A percentile compares a stretch with the other conserved stretches of the same genome.
These are phyloP conservation scores for Tenrec ecaudatus DNA, from an alignment of 2,113 vertebrate species.

Conservation along the genomic window DNA sequence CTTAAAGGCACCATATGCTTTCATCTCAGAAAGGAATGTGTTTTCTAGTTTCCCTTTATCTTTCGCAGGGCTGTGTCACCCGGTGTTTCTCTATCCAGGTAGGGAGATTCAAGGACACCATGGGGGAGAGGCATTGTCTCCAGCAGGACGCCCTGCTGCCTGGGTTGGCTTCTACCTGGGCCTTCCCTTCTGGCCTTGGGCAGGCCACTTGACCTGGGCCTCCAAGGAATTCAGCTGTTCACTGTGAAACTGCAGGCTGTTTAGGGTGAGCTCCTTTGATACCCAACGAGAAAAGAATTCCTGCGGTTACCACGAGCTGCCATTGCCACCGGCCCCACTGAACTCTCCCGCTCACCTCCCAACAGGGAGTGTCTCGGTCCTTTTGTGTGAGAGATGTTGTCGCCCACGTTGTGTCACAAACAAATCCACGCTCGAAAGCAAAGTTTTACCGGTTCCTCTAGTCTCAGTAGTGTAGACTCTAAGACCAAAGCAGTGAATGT, in stretches of 20 bases:
- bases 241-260: neutral
- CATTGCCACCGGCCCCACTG: neutral
- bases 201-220: slow-evolving; percentile 3
- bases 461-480: neutral
- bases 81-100: neutral
- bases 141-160: neutral
- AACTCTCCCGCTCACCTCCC: neutral
- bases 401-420: neutral
- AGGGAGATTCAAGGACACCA: neutral
- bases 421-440: neutral
- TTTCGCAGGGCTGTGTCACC: neutral
- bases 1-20: neutral
- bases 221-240: neutral
- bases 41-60: slow-evolving; percentile 34
- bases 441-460: neutral
- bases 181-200: neutral
- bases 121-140: neutral
- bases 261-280: neutral
- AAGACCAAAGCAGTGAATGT: neutral
- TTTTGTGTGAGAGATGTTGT: neutral
- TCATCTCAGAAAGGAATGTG: slow-evolving; percentile 40
- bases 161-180: neutral
- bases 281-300: slow-evolving; percentile 33
- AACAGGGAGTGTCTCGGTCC: neutral
- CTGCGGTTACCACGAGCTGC: neutral